Base-by-base conservation (phyloP, 2,888 invertebrate genomes). In the Meghimatium bilineatum region DNA sequence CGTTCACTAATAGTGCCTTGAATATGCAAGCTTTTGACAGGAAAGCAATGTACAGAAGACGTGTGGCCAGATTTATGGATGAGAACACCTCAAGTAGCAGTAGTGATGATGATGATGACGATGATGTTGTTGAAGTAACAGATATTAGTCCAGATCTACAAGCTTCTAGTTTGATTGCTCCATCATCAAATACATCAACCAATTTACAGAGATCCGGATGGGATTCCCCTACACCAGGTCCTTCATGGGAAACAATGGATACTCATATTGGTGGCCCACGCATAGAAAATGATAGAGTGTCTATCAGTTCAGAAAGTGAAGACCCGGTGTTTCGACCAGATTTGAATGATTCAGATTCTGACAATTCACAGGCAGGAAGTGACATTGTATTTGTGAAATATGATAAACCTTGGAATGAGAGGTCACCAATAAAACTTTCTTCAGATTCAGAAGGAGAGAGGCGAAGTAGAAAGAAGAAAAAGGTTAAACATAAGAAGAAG, bases 1-100 rank as follows among this genome's bases (percentile, higher is more conserved):
- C 96, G 92, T 98, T 96, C 94, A 97, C 98, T 56, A 95, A 96
- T 49, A 97, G 97, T 23, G 97, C 97, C 0, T 97, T 96, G 92
- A 97, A 97, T 92, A 95, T 98, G 95, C 95, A 96, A 81, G 97
- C 96, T n/a, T 95, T 94, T 88, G 94, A 94, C 88, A 88, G 89
- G 49, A 89, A 90, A 69, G 93, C 92, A 5, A 86, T 90, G 20
- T 94, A 94, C 88, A 88, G 89, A 77, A 79, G 80, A 17, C 80
- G 26, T 71, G 69, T 44, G 34, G 44, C 32, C 36, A 60, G 20
- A 49, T 38, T 74, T 38, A n/a, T 44, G 34, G 52, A 56, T n/a
- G 49, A 52, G 20, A 26, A 71, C 1, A 32, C 23, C 20, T 49
- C 69, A 1, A 69, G 36, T 8, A 83, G 83, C n/a, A 82, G 84